A percentile compares a stretch with the other conserved stretches of the same genome.
Evolutionary conservation across 2,888 invertebrate species (phyloP).

Genomic region (Thymelicus lineola): DNA sequence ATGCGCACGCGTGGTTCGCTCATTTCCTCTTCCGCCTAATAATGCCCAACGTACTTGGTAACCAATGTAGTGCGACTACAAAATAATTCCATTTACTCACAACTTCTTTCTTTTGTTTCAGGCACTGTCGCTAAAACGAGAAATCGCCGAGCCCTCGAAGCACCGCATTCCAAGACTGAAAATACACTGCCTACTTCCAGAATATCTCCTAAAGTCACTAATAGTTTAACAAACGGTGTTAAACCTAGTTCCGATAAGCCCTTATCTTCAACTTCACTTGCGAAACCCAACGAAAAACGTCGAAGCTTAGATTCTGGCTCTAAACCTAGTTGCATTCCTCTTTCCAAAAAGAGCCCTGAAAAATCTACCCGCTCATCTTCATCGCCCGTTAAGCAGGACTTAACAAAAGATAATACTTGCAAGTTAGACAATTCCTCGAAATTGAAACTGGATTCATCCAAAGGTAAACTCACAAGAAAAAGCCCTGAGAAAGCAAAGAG

Average conservation of each 20-base stretch:
- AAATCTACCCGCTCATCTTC: slow-evolving; percentile 62
- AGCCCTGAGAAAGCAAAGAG: slow-evolving; percentile 76
- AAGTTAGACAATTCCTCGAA: slow-evolving; percentile 59
- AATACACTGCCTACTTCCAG: slow-evolving; percentile 79
- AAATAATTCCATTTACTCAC: slow-evolving; percentile 3
- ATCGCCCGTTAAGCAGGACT: slow-evolving; percentile 73
- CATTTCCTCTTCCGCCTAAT: slow-evolving; percentile 65
- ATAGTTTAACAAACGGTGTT: slow-evolving; percentile 69
- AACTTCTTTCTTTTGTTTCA: slow-evolving; percentile 65
- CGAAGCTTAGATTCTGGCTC: slow-evolving; percentile 64
- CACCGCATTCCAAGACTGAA: slow-evolving; percentile 76
- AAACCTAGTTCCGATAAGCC: slow-evolving; percentile 67
- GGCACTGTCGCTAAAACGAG: slow-evolving; percentile 70
- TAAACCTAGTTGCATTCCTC: slow-evolving; percentile 77
- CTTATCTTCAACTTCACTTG: slow-evolving; percentile 54
- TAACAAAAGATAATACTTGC: slow-evolving; percentile 56
- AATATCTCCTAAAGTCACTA: slow-evolving; percentile 74
- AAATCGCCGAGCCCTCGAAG: slow-evolving; percentile 71
- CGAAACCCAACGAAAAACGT: slow-evolving; percentile 68
- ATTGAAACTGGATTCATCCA: slow-evolving; percentile 64
- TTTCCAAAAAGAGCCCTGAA: slow-evolving; percentile 71
- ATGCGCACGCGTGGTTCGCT: slow-evolving; percentile 67
- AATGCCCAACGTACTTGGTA: slow-evolving; percentile 36
- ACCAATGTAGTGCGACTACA: background rate
- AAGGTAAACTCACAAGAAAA: slow-evolving; percentile 60